Evolutionary conservation across 2,888 invertebrate species (phyloP), one percentile per base, ranked within the genome.

Genomic region (Mythimna impura): DNA sequence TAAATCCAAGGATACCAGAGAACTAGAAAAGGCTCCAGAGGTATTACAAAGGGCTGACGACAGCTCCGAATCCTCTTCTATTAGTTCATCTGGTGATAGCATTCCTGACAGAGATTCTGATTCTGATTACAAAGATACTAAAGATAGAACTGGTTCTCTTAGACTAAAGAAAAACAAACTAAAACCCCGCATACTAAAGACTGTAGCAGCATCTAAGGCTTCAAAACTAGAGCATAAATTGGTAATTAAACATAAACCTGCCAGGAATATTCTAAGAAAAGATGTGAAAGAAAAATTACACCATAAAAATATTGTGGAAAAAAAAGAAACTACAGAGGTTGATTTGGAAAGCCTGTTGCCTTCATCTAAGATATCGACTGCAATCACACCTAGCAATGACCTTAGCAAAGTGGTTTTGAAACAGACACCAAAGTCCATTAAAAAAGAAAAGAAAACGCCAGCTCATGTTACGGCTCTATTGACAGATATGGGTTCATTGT

Each of bases 401-500:
- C 82, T 89, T 54, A 88, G 82, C 80, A 97, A 96, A 90, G 93
- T 94, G 84, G 87, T 93, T 47, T 87, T 94, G 0, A 97, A 97
- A 93, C 93, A 93, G 71, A 86, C 89, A 67, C 90, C 91, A 60
- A 96, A 95, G 86, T 78, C 90, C 34, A 78, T 91, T 12, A 96
- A 94, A 82, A 96, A 95, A 85, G 97, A 97, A 77, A 97, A 97
- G 78, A 97, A 97, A 89, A 96, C 97, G 47, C 97, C 97, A 25
- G 96, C 97, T 22, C 97, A 97, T 88, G 94, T 97, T 62, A 96
- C 96, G 71, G 96, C 92, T 83, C 93, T 94, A 86, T 93, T 96
- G 57, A 94, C 96, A 52, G 97, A 97, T 88, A 97, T 97, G 96
- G 97, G 98, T 73, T 97, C 98, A 54, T 92, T 98, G 73, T 98